Evolutionary conservation across 1,140 invertebrate genomes (phyloP), one percentile per base, ranked within the genome.

Genomic region (Megalonaias nervosa): DNA sequence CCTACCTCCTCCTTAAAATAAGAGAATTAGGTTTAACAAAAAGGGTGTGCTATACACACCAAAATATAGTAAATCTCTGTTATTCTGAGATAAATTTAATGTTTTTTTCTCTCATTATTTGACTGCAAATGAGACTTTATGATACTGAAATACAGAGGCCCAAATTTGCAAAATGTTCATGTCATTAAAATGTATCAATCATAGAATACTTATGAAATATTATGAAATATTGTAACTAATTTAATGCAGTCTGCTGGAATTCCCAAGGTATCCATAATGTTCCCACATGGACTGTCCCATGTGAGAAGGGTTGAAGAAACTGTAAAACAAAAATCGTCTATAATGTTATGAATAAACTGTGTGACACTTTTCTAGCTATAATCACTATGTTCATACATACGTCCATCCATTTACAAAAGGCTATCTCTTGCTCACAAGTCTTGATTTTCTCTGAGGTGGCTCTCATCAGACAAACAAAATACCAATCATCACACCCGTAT

Each of bases 401-500:
- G 83, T 89, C 80, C 79, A 97, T 97, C 97, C 97, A 98, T 82
- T 92, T 87, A 80, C 95, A 95, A 26, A 94, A 93, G 0, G 91
- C 92, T 21, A 97, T 94, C 92, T 98, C 96, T 80, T 93, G 91
- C 19, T 94, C 90, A 84, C 95, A 95, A 79, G 93, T 92, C 64
- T 89, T 90, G 61, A 97, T 94, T 14, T 94, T 91, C 21, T 92
- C 88, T 15, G 61, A 72, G 55, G 14, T 56, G 2, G 96, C 95
- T 81, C 91, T 93, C 81, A 97, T 91, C 80, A 93, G 93, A 11
- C 95, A 93, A 1, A 97, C 92, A 64, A 95, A 93, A 85, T 97
- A 98, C 67, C 97, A 93, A 88, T 97, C 96, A 1, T 95, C 96
- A 86, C 96, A 97, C 12, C 92, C 94, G 88, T 95, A 97, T 84